A percentile compares a stretch with the other conserved stretches of the same genome.
Conservation (phyloP, 2,797 vertebrate species). For the Nasua narica region DNA sequence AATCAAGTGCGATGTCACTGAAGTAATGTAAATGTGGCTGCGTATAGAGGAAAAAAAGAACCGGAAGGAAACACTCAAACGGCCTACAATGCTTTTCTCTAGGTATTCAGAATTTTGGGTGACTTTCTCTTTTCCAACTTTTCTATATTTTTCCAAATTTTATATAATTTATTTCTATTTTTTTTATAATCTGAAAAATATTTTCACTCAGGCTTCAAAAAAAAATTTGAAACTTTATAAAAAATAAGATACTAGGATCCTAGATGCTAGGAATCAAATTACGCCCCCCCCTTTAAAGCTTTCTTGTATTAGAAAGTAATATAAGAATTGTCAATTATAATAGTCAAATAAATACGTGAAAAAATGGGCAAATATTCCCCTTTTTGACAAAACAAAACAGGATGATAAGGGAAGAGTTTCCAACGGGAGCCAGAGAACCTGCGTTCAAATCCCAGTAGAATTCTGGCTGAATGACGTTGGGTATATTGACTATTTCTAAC, state of each 20-base stretch:
- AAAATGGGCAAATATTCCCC: neutral
- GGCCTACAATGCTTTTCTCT: neutral
- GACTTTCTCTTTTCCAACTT: slow-evolving; percentile 1
- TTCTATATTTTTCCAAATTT: neutral
- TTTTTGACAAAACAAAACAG: neutral
- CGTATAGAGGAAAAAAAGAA: neutral
- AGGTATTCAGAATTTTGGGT: neutral
- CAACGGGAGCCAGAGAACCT: neutral
- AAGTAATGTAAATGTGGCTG: neutral
- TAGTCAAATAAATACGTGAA: neutral
- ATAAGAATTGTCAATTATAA: neutral
- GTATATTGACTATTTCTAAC: neutral
- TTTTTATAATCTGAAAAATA: neutral
- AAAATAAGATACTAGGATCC: neutral
- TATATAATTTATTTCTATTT: neutral
- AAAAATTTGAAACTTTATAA: neutral
- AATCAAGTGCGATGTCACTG: neutral
- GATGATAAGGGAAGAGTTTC: neutral
- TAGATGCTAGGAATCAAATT: neutral
- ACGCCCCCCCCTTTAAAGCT: neutral
- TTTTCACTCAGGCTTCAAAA: neutral
- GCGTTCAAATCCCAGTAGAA: neutral
- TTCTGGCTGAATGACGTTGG: neutral
- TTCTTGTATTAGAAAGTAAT: neutral
- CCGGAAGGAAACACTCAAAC: neutral